A percentile compares a stretch with the other conserved stretches of the same genome.
phyloP scores from a whole-genome alignment of 1,140 invertebrate genomes.

The Euura saliciscinereae region DNA sequence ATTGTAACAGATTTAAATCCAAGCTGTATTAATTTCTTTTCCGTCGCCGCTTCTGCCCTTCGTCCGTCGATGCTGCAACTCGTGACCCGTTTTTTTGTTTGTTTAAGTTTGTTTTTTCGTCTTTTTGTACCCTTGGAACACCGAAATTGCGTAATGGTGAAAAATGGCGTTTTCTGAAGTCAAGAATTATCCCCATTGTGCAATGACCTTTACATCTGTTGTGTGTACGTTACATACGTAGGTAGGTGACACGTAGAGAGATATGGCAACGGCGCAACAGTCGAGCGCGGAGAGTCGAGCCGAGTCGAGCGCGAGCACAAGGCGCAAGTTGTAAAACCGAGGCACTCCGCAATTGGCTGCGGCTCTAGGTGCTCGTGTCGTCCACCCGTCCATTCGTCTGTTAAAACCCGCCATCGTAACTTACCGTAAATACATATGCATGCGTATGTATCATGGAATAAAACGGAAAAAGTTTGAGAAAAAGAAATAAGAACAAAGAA shows the following conservation, averaged over 20 bases:
- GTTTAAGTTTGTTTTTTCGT: neutral
- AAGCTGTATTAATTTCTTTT: too few species aligned
- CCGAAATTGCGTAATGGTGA: neutral
- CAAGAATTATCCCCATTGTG: neutral
- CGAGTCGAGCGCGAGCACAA: neutral
- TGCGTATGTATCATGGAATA: too few species aligned
- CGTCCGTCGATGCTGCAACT: too few species aligned
- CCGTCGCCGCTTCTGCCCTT: too few species aligned
- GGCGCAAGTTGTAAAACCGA: constrained; percentile 2
- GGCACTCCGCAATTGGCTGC: neutral
- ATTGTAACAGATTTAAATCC: too few species aligned
- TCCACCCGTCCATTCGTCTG: too few species aligned
- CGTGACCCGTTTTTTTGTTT: too few species aligned
- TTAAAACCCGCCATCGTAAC: too few species aligned
- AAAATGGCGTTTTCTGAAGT: neutral
- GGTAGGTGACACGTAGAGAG: neutral
- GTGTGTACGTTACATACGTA: neutral
- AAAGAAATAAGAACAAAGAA: too few species aligned
- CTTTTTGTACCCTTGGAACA: too few species aligned
- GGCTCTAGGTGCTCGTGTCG: neutral
- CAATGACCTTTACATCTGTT: neutral
- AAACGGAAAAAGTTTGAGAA: too few species aligned
- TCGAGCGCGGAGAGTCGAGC: neutral
- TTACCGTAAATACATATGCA: too few species aligned
- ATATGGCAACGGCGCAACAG: constrained; percentile 4